Base-by-base conservation (phyloP, 2,888 invertebrate genomes). In the Dryobotodes eremita region DNA sequence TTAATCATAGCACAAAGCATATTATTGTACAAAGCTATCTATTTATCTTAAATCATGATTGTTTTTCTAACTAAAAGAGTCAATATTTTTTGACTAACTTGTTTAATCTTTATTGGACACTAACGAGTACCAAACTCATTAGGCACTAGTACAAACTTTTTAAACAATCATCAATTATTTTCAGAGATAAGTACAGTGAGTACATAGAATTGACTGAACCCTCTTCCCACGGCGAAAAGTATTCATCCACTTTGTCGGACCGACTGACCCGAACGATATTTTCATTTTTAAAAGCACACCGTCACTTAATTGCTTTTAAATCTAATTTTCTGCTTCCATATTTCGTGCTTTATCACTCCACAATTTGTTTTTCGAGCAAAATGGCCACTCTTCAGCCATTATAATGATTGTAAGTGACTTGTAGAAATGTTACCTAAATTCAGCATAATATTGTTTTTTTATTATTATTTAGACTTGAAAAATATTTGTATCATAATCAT, bases 341-440 rank as follows among this genome's bases (percentile, higher is more conserved):
- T 91, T 92, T 92, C 92, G 91, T 94, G 93, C 92, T 92, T 91
- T 93, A 93, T 94, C 94, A 93, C 91, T 91, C 84, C 85, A 85
- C 87, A 83, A 88, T 92, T 94, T 93, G 89, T 92, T 94, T 93
- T 92, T 93, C 90, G 91, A 87, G 88, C 88, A 90, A 93, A 90
- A 91, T 91, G 90, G 89, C 88, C 88, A 86, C 88, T 89, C 89
- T 89, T 90, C 80, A 75, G 86, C 89, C 89, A 91, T 91, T 90
- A 90, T 87, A 90, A 90, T 90, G 89, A 93, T 92, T 90, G 88
- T 80, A 85, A 81, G 89, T 94, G 94, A 94, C 92, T 94, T 88
- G 91, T 89, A 79, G 89, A 91, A 92, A 88, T 85, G 75, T 84
- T 85, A 77, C 59, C 55, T 69, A 61, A 62, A 68, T 87, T 87